These are phyloP conservation scores for Tyrannus savana DNA, from an alignment of 2,113 vertebrate species.

Conservation along the genomic window DNA sequence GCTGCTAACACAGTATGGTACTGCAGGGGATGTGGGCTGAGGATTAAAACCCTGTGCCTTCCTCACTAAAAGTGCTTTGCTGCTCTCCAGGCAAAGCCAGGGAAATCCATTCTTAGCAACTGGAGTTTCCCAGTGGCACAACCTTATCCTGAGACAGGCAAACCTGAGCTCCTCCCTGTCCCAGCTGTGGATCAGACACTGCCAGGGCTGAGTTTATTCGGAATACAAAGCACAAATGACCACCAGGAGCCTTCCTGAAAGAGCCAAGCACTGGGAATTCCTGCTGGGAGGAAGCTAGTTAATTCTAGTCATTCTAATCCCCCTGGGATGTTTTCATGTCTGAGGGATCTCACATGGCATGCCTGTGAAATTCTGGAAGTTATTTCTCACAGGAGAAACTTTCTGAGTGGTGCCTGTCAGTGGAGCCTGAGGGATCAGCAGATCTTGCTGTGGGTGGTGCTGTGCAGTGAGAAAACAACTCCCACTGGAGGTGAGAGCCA, in stretches of 20 bases:
- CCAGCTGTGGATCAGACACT: not conserved
- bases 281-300: not conserved
- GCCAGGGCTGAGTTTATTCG: not conserved
- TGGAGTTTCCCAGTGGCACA: not conserved
- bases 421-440: not conserved
- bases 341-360: not conserved
- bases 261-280: not conserved
- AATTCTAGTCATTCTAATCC: not conserved
- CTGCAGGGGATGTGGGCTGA: not conserved
- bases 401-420: not conserved
- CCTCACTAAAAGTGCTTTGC: not conserved
- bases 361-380: not conserved
- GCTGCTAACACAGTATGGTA: not conserved
- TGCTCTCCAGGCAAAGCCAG: not conserved
- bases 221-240: not conserved
- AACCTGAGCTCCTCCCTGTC: not conserved
- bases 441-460: not conserved
- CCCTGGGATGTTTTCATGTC: not conserved
- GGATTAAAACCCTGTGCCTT: not conserved
- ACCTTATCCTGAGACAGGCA: not conserved
- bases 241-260: rapidly evolving
- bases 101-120: not conserved
- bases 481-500: not conserved
- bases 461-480: not conserved
- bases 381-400: not conserved